These are phyloP conservation scores for Carassius auratus DNA, from an alignment of 2,113 vertebrate genomes.

Conservation along the genomic window DNA sequence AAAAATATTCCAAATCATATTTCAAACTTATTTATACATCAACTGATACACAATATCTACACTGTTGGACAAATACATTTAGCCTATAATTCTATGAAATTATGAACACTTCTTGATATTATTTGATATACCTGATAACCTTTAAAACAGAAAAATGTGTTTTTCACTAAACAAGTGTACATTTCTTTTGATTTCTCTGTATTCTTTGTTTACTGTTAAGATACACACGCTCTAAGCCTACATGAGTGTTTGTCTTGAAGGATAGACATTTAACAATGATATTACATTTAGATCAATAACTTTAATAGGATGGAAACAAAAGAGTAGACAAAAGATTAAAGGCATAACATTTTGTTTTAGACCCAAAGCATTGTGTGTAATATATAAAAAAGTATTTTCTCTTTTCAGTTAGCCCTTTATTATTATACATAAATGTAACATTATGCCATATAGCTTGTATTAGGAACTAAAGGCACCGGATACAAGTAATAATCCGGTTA, in stretches of 20 bases:
- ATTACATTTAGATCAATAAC: not conserved
- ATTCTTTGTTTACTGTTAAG: not conserved
- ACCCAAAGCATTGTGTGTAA: not conserved
- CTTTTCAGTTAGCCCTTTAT: not conserved
- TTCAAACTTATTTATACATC: not conserved
- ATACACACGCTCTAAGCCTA: not conserved
- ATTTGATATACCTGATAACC: not conserved
- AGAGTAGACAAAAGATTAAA: not conserved
- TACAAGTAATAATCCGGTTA: not conserved
- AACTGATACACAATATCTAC: not conserved
- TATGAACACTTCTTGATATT: not conserved
- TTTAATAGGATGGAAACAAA: not conserved
- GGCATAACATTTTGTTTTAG: not conserved
- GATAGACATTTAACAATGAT: not conserved
- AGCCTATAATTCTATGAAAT: not conserved
- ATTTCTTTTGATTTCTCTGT: not conserved
- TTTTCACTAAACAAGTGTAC: not conserved
- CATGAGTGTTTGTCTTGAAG: too few relatives aligned
- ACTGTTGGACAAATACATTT: not conserved
- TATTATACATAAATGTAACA: not conserved
- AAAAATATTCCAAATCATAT: not conserved
- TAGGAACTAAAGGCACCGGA: not conserved
- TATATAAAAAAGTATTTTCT: not conserved
- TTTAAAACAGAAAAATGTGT: not conserved
- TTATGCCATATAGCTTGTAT: not conserved